Percentiles rank a stretch among this genome's conserved stretches.
Evolutionary conservation across 2,797 vertebrate species (phyloP).

Genomic region (Scyliorhinus canicula): DNA sequence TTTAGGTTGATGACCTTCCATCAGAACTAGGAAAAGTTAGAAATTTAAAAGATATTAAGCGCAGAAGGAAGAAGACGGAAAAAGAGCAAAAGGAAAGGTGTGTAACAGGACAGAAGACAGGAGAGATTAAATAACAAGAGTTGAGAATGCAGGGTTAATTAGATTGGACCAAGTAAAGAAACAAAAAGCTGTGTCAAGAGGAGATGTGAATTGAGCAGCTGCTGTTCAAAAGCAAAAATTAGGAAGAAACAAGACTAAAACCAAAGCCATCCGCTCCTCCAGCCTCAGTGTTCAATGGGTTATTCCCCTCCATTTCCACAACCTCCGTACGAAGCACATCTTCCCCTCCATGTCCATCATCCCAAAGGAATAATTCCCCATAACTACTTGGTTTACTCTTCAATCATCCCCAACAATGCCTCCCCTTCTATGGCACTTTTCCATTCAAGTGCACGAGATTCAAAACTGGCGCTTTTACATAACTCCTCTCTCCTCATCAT

Average conservation of each 20-base stretch:
- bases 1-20: not conserved
- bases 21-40: not conserved
- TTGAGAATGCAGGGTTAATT: not conserved
- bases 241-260: not conserved
- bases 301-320: not conserved
- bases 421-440: not conserved
- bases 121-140: not conserved
- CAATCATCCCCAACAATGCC: not conserved
- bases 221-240: not conserved
- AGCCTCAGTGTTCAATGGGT: not conserved
- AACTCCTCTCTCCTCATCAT: not conserved
- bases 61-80: not conserved
- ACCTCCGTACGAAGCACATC: not conserved
- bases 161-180: not conserved
- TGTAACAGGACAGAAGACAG: not conserved
- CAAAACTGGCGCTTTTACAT: not conserved
- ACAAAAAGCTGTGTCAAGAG: not conserved
- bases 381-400: not conserved
- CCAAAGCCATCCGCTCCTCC: not conserved
- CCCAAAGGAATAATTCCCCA: not conserved
- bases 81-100: not conserved
- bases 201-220: not conserved
- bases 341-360: not conserved
- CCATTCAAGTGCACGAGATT: not conserved
- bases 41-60: not conserved